phyloP scores from a whole-genome alignment of 2,888 invertebrate genomes.

The Eupithecia dodoneata region DNA sequence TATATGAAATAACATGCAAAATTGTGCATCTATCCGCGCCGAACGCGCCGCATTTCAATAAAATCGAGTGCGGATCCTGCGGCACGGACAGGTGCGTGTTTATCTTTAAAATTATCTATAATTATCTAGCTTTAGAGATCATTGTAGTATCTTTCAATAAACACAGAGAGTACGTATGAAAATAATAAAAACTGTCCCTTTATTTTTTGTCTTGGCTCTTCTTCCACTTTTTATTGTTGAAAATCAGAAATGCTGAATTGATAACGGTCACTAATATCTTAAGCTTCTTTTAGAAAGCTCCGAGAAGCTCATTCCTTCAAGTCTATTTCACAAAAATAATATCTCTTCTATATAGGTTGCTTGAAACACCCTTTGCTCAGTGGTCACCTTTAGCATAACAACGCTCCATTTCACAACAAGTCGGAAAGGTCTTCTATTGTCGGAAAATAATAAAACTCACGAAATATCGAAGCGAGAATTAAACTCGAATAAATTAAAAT shows the following conservation, averaged over 20 bases:
- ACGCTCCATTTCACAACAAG: slow-evolving; percentile 29
- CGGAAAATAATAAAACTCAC: slow-evolving; percentile 44
- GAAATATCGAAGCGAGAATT: slow-evolving; percentile 70
- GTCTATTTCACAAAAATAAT: slow-evolving; percentile 11
- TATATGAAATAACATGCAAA: too few relatives aligned
- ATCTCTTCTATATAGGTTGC: neutral
- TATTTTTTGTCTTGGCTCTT: too few relatives aligned
- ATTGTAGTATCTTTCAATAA: neutral
- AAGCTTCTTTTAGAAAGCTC: slow-evolving; percentile 8
- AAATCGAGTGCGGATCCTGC: too few relatives aligned
- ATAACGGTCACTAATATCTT: neutral
- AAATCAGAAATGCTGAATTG: neutral
- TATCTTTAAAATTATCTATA: too few relatives aligned
- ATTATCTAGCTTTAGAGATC: neutral
- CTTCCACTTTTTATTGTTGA: neutral
- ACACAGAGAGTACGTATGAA: neutral
- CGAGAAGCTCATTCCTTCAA: slow-evolving; percentile 1
- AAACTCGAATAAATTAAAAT: slow-evolving; percentile 81
- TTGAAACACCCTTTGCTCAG: slow-evolving; percentile 17
- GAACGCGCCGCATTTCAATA: too few relatives aligned
- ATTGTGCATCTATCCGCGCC: too few relatives aligned
- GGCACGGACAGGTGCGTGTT: too few relatives aligned
- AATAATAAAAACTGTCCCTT: neutral
- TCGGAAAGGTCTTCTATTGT: slow-evolving; percentile 29
- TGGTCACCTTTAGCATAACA: slow-evolving; percentile 27